Evolutionary conservation across 2,797 vertebrate species (phyloP), one percentile per base, ranked within the genome.

Genomic region (Hydrophis major): DNA sequence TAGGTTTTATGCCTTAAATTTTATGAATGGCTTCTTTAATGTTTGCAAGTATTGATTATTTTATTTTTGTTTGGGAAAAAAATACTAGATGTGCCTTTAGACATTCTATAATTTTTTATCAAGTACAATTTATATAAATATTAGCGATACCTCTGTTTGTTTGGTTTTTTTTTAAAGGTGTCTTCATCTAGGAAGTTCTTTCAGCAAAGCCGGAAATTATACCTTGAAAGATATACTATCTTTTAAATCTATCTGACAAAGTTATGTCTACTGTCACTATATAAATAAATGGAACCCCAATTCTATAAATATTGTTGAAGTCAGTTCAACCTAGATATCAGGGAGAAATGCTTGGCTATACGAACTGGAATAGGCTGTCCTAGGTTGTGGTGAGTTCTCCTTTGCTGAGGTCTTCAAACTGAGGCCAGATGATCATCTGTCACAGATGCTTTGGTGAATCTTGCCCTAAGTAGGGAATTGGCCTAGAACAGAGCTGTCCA

Each of bases 41-140:
- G 10, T 83, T 47, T 25, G 4, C 37, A 47, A 1, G 10, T 83
- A 47, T 47, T 83, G 74, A 83, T 83, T 83, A 83, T 4, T 83
- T 83, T 22, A 83, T 83, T 83, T 83, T 47, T 83, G 20, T 83
- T 83, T 25, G 20, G 20, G 2, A 32, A 37, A 74, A 83, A 83
- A 83, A 83, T 83, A 25, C 22, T 47, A 42, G 32, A 78, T 42
- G 18, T 78, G 20, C 37, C 20, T 69, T 16, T 78, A 83, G 74
- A 42, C 74, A 83, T 93, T 50, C n/a, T 56, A 37, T 89, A 89
- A 86, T 91, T 74, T 86, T 93, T 95, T 94, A 91, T 27, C 59
- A 83, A 91, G 59, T 14, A 89, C 56, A 93, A 20, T 83, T n/a
- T 83, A 61, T 61, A 56, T 57, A 86, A 63, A 53, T 83, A 83